phyloP scores from a whole-genome alignment of 1,140 invertebrate genomes.

The Coenobita brevimanus region DNA sequence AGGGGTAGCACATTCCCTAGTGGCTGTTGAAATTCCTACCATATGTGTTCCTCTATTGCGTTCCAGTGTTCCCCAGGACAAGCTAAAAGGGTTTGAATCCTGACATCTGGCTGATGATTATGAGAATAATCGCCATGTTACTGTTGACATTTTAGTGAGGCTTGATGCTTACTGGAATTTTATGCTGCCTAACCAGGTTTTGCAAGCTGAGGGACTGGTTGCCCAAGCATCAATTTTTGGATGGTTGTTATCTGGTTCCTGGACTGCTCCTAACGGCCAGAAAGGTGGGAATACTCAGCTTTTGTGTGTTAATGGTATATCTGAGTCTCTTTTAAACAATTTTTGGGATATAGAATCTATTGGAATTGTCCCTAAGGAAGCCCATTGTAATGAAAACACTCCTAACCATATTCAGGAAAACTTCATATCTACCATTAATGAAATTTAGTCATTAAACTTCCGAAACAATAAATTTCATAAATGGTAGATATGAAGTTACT shows the following conservation, averaged over 20 bases:
- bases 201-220: background rate
- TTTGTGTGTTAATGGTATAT: background rate
- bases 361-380: background rate
- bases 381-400: background rate
- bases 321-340: conserved; percentile 9
- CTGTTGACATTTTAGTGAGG: background rate
- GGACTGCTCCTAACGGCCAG: background rate
- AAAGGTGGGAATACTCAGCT: conserved; percentile 13
- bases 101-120: conserved; percentile 42
- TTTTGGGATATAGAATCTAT: conserved; percentile 17
- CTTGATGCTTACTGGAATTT: conserved; percentile 40
- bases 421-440: too few relatives aligned
- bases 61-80: background rate
- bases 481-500: conserved; percentile 13
- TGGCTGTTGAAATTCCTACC: conserved; percentile 13
- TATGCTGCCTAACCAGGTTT: conserved; percentile 3
- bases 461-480: conserved; percentile 1
- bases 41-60: conserved; percentile 2
- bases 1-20: background rate
- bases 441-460: too few relatives aligned
- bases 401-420: conserved; percentile 25
- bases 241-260: conserved; percentile 18
- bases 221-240: conserved; percentile 44
- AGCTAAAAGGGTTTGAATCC: background rate
- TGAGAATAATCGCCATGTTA: background rate